Evolutionary conservation across 2,797 vertebrate genomes (phyloP).

Genomic region (Xiphophorus birchmanni): DNA sequence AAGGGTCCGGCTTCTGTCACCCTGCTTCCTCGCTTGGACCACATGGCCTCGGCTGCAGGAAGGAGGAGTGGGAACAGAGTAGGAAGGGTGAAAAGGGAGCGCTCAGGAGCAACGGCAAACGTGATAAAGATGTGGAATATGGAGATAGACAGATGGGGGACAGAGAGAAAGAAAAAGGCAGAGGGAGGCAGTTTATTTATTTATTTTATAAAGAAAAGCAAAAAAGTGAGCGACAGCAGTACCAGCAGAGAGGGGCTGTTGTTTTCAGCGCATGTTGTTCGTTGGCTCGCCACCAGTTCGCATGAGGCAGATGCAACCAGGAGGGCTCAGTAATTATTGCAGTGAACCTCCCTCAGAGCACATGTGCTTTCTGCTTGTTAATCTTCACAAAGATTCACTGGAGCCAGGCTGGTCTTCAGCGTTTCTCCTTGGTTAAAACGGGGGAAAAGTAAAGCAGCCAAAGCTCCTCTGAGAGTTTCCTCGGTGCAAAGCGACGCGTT

Average conservation of each 20-base stretch:
- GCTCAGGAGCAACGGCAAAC: conserved; percentile 55
- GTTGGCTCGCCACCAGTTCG: conserved; percentile 73
- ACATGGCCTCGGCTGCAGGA: conserved; percentile 68
- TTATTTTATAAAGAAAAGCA: conserved; percentile 20
- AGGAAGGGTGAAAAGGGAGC: conserved; percentile 59
- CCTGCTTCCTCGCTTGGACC: conserved; percentile 71
- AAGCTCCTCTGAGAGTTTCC: conserved; percentile 16
- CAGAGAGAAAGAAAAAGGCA: conserved; percentile 57
- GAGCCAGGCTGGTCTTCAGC: conserved; percentile 46
- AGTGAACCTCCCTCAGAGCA: conserved; percentile 73
- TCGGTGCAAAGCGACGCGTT: conserved; percentile 33
- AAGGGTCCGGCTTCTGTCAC: conserved; percentile 78
- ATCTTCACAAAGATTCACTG: conserved; percentile 57
- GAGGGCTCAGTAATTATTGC: conserved; percentile 72
- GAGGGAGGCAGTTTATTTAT: conserved; percentile 43
- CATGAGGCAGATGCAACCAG: conserved; percentile 74
- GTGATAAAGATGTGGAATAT: conserved; percentile 67
- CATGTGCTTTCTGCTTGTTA: conserved; percentile 68
- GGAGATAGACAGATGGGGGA: conserved; percentile 73
- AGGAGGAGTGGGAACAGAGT: conserved; percentile 68
- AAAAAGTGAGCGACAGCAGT: conserved; percentile 39
- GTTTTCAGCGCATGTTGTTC: conserved; percentile 67
- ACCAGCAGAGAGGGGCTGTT: conserved; percentile 71
- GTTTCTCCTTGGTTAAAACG: conserved; percentile 41
- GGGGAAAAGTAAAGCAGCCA: conserved; percentile 17